Evolutionary conservation across 2,113 vertebrate species (phyloP).

Genomic region (Australoheros scitulus): DNA sequence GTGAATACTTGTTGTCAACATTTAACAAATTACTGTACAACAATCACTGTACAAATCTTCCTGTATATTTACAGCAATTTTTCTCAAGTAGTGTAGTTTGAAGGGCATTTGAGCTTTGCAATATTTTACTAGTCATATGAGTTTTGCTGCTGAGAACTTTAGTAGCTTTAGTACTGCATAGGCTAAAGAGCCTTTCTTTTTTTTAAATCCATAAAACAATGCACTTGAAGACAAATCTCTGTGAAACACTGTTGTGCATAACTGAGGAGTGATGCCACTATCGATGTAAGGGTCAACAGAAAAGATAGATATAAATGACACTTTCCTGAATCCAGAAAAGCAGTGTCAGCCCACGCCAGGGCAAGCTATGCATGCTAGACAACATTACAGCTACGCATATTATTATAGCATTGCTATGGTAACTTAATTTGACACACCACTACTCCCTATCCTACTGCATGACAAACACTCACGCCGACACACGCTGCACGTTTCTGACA

Average conservation of each 20-base stretch:
- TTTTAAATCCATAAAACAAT: not conserved
- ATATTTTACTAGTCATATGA: not conserved
- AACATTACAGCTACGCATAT: not conserved
- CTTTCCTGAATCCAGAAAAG: not conserved
- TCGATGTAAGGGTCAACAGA: not conserved
- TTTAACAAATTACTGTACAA: not conserved
- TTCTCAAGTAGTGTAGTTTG: no score
- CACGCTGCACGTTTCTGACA: not conserved
- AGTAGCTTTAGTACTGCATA: not conserved
- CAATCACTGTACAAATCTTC: not conserved
- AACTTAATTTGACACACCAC: conserved; percentile 17
- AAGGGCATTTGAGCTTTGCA: not conserved
- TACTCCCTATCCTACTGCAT: not conserved
- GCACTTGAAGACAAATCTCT: not conserved
- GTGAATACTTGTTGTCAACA: not conserved
- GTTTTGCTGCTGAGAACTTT: not conserved
- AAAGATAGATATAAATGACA: not conserved
- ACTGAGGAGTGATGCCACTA: not conserved
- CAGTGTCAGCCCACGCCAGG: not conserved
- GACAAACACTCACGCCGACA: not conserved
- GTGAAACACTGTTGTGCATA: not conserved
- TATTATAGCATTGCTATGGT: conserved; percentile 22
- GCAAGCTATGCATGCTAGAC: not conserved
- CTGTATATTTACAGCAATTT: not conserved
- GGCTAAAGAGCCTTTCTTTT: not conserved